Percentiles rank a stretch among this genome's conserved stretches.
phyloP scores from a whole-genome alignment of 2,888 invertebrate species.

The Sipunculus nudus region DNA sequence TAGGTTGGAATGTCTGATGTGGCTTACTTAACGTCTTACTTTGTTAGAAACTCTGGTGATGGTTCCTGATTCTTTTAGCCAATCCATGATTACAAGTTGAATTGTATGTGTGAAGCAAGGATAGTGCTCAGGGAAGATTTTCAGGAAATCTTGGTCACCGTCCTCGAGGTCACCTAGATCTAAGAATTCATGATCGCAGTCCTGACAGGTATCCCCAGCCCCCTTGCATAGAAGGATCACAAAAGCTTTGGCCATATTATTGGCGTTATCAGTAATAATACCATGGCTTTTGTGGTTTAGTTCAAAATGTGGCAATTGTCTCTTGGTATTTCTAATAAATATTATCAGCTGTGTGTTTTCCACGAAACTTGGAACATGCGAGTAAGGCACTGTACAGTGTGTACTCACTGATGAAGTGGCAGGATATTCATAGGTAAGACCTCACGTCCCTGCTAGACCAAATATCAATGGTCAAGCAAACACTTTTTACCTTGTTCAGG shows the following conservation, averaged over 20 bases:
- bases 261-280: slow-evolving; percentile 8
- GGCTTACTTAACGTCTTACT: no score
- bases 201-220: background rate
- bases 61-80: slow-evolving; percentile 2
- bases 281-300: background rate
- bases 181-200: slow-evolving; percentile 8
- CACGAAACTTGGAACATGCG: slow-evolving; percentile 4
- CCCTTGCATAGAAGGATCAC: slow-evolving; percentile 1
- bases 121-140: background rate
- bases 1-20: no score
- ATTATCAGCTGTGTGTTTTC: slow-evolving; percentile 9
- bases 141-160: no score
- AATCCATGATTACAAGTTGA: slow-evolving; percentile 4
- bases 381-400: background rate
- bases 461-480: slow-evolving; percentile 12
- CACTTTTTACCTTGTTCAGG: background rate
- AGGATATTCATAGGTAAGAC: slow-evolving; percentile 12
- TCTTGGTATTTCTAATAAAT: background rate
- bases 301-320: background rate
- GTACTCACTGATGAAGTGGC: slow-evolving; percentile 3
- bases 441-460: slow-evolving; percentile 16
- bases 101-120: slow-evolving; percentile 10
- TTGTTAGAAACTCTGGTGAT: no score
- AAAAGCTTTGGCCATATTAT: slow-evolving; percentile 10
- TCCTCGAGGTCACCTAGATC: background rate